These are phyloP conservation scores for Dryobates pubescens DNA, from an alignment of 2,797 vertebrate genomes.

Conservation along the genomic window DNA sequence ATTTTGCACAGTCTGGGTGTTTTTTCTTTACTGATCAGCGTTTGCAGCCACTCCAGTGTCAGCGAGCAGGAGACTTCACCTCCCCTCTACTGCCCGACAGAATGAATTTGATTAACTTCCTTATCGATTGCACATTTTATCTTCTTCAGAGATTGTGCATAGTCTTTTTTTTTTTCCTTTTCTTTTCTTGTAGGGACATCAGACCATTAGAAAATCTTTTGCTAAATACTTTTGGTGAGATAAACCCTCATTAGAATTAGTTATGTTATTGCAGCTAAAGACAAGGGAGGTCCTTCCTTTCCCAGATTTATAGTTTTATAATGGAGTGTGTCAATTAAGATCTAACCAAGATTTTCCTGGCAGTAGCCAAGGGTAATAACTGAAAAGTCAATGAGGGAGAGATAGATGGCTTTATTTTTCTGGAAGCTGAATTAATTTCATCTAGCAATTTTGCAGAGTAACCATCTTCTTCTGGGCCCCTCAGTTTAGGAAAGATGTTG, in stretches of 20 bases:
- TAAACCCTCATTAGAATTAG: conserved; percentile 28
- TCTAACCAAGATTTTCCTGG: conserved; percentile 46
- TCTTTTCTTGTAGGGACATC: background rate
- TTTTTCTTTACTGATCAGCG: background rate
- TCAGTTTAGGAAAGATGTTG: too few species aligned
- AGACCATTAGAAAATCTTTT: conserved; percentile 21
- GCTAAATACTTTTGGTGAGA: background rate
- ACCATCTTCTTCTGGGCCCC: background rate
- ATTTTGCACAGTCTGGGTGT: background rate
- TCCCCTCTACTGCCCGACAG: background rate
- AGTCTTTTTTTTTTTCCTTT: background rate
- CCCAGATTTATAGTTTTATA: conserved; percentile 30
- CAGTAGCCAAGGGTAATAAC: conserved; percentile 35
- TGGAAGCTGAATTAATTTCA: conserved; percentile 22
- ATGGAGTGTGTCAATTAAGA: conserved; percentile 54
- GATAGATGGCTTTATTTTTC: conserved; percentile 8
- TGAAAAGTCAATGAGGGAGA: background rate
- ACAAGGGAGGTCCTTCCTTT: conserved; percentile 27
- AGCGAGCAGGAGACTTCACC: background rate
- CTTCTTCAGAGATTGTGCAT: background rate
- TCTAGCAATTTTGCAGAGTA: background rate
- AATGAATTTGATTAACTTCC: conserved; percentile 6
- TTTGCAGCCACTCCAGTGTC: background rate
- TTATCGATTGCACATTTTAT: background rate
- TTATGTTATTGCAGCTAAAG: conserved; percentile 28